Conservation (phyloP, 23 tunicate species). For the Styela clava region DNA sequence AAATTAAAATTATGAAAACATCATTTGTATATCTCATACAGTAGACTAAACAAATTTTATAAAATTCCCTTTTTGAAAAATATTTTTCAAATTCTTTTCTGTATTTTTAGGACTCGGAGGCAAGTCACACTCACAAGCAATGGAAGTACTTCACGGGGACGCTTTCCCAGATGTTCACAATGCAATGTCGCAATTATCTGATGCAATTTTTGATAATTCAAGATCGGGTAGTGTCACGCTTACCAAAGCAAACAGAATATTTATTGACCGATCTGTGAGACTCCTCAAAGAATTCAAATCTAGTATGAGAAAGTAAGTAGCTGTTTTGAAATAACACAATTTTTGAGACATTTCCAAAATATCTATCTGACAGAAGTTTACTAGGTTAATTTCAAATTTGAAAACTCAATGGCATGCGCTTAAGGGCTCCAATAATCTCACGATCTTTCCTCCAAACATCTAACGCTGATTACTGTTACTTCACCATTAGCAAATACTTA, state of each 20-base stretch:
- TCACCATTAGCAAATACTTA: no score
- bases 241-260: conserved; percentile 48
- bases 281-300: conserved; percentile 37
- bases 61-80: no score
- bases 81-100: background rate
- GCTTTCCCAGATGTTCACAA: conserved; percentile 9
- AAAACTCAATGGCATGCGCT: no score
- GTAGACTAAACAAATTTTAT: no score
- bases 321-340: background rate
- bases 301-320: conserved; percentile 39
- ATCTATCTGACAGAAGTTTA: no score
- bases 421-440: no score
- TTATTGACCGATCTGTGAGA: conserved; percentile 38
- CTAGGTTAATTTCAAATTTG: no score
- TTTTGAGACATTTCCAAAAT: no score
- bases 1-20: no score
- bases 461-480: no score
- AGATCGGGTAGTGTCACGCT: conserved; percentile 23
- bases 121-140: conserved; percentile 36
- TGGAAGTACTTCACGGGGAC: conserved; percentile 34
- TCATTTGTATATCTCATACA: no score
- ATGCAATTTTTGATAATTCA: conserved; percentile 20
- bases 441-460: no score
- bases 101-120: conserved; percentile 50
- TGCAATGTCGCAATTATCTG: conserved; percentile 35